Evolutionary conservation across 2,113 vertebrate species (phyloP).

Genomic region (Muntiacus reevesi): DNA sequence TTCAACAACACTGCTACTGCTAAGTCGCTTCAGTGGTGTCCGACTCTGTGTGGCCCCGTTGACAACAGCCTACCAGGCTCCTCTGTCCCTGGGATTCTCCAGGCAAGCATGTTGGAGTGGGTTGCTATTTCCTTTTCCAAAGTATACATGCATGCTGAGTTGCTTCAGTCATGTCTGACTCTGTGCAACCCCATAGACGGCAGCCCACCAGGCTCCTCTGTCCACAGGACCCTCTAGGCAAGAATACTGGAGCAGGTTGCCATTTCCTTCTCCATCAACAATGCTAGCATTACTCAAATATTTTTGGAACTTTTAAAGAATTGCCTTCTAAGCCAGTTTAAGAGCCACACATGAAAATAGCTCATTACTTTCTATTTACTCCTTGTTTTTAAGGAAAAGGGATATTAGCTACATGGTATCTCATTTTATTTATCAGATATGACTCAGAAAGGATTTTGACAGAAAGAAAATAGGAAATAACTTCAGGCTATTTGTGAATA

Average conservation of each 20-base stretch:
- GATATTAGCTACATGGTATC: background rate
- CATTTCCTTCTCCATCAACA: background rate
- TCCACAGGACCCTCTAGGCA: background rate
- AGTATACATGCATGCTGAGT: background rate
- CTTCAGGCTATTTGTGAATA: slow-evolving; percentile 31
- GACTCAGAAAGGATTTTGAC: slow-evolving; percentile 49
- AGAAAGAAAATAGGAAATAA: slow-evolving; percentile 50
- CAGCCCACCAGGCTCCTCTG: background rate
- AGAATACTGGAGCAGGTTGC: background rate
- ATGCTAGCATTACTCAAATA: slow-evolving; percentile 38
- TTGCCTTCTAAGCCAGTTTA: slow-evolving; percentile 7
- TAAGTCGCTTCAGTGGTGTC: background rate
- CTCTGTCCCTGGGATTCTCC: background rate
- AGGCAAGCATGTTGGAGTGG: background rate
- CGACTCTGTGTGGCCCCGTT: background rate
- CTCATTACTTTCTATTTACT: slow-evolving; percentile 42
- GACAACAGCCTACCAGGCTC: background rate
- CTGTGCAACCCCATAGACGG: background rate
- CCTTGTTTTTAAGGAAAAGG: slow-evolving; percentile 27
- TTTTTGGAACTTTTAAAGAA: slow-evolving; percentile 15
- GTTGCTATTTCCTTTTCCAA: background rate
- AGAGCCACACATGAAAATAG: slow-evolving; percentile 20
- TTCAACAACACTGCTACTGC: background rate
- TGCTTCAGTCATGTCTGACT: background rate
- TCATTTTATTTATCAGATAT: slow-evolving; percentile 27